Base-by-base conservation (phyloP, 1,140 invertebrate species). In the Zaprionus ghesquierei region DNA sequence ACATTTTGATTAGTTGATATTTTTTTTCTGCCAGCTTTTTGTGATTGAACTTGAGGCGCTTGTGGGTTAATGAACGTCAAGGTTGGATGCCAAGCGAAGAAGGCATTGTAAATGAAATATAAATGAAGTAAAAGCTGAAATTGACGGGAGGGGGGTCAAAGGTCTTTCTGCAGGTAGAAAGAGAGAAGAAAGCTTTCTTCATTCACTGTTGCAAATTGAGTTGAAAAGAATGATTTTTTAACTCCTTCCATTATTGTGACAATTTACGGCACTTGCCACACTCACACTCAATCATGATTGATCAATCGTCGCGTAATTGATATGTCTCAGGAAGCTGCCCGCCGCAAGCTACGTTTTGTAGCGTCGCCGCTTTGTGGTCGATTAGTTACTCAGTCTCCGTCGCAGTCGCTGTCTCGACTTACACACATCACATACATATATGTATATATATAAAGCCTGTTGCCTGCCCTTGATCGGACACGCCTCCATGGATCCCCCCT, bases 1-100 rank as follows among this genome's bases (percentile, higher is more conserved):
- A 87, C 84, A 80, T 84, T 87, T 87, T 87, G 80, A 87, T 87
- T 84, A 84, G 85, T 87, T 84, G 49, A 84, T 74, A 62, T 59
- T 66, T 58, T 75, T 77, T 59, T 66, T 58, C 71, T 77, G 29
- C 38, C 54, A 41, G 44, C 44, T 44, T 35, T 41, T 41, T 87
- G 85, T 68, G 77, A 87, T 87, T 87, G 84, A 87, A 87, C 84
- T 87, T 87, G 84, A 89, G 76, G 60, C 72, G 56, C 61, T 63
- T 69, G 25, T 55, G 71, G 75, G 64, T 86, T 87, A 87, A 87
- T 89, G 72, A 87, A 73, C 72, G 75, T 69, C 79, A 87, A 87
- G 82, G 82, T 89, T 89, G 79, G 35, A 15, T 41, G 38, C 33
- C 54, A 29, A 66, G 79, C 53, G 50, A 51, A 29, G 29, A 54